Evolutionary conservation across 2,113 vertebrate genomes (phyloP).

Genomic region (Gracilinanus agilis): DNA sequence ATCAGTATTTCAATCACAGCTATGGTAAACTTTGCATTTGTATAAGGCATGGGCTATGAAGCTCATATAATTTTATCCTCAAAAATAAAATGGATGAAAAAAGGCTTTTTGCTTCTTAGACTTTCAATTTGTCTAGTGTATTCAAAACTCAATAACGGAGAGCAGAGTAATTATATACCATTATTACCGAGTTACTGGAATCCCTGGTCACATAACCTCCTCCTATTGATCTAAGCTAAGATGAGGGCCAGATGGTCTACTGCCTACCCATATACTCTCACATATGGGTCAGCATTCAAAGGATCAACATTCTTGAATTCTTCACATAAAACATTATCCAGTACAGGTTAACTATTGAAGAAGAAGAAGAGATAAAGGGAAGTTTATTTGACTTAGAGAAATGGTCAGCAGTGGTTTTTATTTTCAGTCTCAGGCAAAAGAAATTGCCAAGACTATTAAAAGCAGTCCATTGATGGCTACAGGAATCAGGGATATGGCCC

Average conservation of each 20-base stretch:
- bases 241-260: not conserved
- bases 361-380: not conserved
- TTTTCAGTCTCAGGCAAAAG: not conserved
- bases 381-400: not conserved
- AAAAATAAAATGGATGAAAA: slow-evolving; percentile 33
- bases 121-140: not conserved
- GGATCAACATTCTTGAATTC: not conserved
- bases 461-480: not conserved
- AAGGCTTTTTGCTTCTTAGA: slow-evolving; percentile 10
- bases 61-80: not conserved
- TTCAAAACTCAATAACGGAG: not conserved
- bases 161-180: not conserved
- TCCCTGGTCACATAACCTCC: not conserved
- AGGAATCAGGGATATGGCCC: not conserved
- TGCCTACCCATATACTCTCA: not conserved
- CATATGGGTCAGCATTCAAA: not conserved
- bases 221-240: not conserved
- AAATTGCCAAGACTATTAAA: rapidly evolving
- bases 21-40: slow-evolving; percentile 3
- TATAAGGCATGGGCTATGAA: not conserved
- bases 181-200: not conserved
- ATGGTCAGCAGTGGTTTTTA: not conserved
- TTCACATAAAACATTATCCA: slow-evolving; percentile 1
- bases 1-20: slow-evolving; percentile 54
- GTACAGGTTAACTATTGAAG: not conserved